Evolutionary conservation across 2,113 vertebrate genomes (phyloP).

Genomic region (Hippopotamus amphibius): DNA sequence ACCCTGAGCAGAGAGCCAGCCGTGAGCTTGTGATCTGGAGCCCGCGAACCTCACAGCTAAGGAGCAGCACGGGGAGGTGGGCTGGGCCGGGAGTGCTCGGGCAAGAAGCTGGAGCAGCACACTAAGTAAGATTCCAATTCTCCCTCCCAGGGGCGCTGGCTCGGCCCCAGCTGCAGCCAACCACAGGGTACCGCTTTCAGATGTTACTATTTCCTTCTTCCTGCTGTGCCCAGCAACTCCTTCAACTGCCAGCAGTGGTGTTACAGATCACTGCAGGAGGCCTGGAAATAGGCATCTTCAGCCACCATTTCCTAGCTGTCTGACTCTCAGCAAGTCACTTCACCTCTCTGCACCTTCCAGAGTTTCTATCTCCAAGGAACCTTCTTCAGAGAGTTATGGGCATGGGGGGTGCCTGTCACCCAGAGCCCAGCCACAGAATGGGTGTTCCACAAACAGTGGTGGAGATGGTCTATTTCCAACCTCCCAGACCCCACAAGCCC

Average conservation of each 20-base stretch:
- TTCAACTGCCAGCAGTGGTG: not conserved
- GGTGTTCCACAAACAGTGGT: not conserved
- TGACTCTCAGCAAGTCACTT: not conserved
- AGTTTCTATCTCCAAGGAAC: not conserved
- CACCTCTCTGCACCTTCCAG: not conserved
- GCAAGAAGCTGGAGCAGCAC: not conserved
- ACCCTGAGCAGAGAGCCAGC: not conserved
- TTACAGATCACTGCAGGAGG: not conserved
- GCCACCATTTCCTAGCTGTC: fast-evolving
- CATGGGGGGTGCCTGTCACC: not conserved
- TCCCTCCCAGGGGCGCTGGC: not conserved
- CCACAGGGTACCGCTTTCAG: not conserved
- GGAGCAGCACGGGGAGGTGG: fast-evolving
- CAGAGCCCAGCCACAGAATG: not conserved
- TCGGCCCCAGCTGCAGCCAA: not conserved
- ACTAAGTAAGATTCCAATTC: not conserved
- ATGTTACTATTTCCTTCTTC: not conserved
- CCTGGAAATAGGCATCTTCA: not conserved
- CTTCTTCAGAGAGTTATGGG: not conserved
- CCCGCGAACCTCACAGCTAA: slow-evolving; percentile 40
- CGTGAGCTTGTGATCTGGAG: not conserved
- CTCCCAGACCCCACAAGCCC: not conserved
- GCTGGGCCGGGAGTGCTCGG: not conserved
- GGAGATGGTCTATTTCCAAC: fast-evolving
- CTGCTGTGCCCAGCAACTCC: not conserved